Evolutionary conservation across 2,113 vertebrate genomes (phyloP).

Genomic region (Sapayoa aenigma): DNA sequence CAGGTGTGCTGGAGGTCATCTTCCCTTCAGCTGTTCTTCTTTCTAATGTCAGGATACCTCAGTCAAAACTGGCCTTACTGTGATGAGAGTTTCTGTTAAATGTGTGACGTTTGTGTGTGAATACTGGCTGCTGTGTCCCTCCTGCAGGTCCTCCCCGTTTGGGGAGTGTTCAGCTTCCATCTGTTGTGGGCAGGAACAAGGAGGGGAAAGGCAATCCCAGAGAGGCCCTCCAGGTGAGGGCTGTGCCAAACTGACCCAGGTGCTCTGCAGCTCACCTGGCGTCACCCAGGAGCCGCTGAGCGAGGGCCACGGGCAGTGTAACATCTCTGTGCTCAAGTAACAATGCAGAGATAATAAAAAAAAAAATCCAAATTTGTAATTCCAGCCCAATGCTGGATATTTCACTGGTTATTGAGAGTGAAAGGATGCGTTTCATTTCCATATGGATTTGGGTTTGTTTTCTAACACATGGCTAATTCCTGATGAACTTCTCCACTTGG

Average conservation of each 20-base stretch:
- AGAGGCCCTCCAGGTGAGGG: neutral
- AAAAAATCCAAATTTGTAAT: neutral
- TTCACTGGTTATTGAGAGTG: neutral
- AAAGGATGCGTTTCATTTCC: neutral
- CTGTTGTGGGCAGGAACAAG: neutral
- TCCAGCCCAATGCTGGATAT: neutral
- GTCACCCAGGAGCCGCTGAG: neutral
- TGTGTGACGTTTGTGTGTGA: neutral
- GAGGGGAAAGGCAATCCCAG: neutral
- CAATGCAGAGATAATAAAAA: neutral
- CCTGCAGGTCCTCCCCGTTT: neutral
- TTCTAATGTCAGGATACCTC: neutral
- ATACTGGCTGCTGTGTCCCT: neutral
- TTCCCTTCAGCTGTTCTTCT: neutral
- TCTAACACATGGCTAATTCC: neutral
- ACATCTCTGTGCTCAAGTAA: neutral
- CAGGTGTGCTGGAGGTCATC: neutral
- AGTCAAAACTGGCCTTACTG: neutral
- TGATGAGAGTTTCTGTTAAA: neutral
- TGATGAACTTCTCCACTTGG: neutral
- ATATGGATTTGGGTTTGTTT: neutral
- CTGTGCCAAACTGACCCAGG: neutral
- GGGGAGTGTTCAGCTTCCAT: neutral
- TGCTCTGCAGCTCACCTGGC: neutral
- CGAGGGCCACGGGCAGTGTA: neutral